These are phyloP conservation scores for Polypterus bichir DNA, from an alignment of 2,113 vertebrate species.

Conservation along the genomic window DNA sequence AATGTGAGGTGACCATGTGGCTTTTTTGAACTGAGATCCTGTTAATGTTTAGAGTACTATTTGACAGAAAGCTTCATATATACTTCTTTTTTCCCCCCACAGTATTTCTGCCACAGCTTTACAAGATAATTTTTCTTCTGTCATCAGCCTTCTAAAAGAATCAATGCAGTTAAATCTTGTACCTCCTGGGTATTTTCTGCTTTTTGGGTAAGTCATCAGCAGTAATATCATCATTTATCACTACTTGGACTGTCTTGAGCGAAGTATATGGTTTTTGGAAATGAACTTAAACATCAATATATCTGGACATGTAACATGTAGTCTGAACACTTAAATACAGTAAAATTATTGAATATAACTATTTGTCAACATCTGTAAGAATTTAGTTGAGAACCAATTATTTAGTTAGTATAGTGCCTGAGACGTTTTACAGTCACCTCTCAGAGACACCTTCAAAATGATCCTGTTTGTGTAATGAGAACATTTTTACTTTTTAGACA, in stretches of 20 bases:
- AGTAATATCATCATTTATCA: background rate
- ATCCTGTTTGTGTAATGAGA: too few relatives aligned
- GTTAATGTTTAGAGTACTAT: too few relatives aligned
- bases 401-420: too few relatives aligned
- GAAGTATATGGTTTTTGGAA: background rate
- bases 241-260: background rate
- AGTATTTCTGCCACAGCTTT: slow-evolving; percentile 63
- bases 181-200: slow-evolving; percentile 80
- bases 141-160: slow-evolving; percentile 73
- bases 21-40: too few relatives aligned
- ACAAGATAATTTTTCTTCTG: slow-evolving; percentile 70
- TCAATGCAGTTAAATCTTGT: slow-evolving; percentile 82
- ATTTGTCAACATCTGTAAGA: too few relatives aligned
- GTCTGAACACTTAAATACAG: too few relatives aligned
- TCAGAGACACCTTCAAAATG: too few relatives aligned
- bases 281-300: background rate
- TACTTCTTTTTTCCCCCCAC: background rate
- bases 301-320: background rate
- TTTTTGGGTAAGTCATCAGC: slow-evolving; percentile 67
- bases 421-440: too few relatives aligned
- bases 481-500: too few relatives aligned
- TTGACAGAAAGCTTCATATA: background rate
- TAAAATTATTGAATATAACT: too few relatives aligned
- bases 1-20: too few relatives aligned
- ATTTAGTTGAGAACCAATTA: too few relatives aligned